phyloP scores from a whole-genome alignment of 1,140 invertebrate species.

The Pogonus chalceus region DNA sequence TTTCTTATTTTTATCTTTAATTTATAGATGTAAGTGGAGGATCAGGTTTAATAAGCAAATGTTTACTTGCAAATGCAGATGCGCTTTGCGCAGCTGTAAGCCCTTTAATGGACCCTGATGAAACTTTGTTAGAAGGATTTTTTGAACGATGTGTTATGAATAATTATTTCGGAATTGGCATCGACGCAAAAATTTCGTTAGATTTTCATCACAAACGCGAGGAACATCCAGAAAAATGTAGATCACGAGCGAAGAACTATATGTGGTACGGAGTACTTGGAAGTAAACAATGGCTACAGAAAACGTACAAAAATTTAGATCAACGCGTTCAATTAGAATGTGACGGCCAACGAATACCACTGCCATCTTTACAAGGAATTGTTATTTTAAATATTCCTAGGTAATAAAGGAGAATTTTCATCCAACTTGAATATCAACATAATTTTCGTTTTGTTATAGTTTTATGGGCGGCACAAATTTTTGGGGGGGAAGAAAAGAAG shows the following conservation, averaged over 20 bases:
- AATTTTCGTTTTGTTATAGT: slow-evolving; percentile 40
- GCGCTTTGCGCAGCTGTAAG: slow-evolving; percentile 89
- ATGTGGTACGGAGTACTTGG: slow-evolving; percentile 97
- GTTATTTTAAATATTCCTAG: slow-evolving; percentile 95
- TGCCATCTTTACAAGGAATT: slow-evolving; percentile 91
- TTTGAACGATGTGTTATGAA: slow-evolving; percentile 96
- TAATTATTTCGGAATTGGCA: slow-evolving; percentile 98
- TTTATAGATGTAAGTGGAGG: slow-evolving; percentile 49
- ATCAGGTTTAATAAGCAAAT: slow-evolving; percentile 78
- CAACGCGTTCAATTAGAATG: slow-evolving; percentile 89
- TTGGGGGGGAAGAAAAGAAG: slow-evolving; percentile 87
- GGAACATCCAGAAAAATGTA: slow-evolving; percentile 95
- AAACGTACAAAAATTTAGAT: slow-evolving; percentile 93
- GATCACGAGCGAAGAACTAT: slow-evolving; percentile 87
- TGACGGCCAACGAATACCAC: slow-evolving; percentile 81
- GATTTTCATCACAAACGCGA: slow-evolving; percentile 97
- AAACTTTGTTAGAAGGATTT: slow-evolving; percentile 82
- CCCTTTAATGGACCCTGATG: slow-evolving; percentile 84
- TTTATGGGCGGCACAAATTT: slow-evolving; percentile 99
- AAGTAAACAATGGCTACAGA: slow-evolving; percentile 80
- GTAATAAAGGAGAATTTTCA: slow-evolving; percentile 33
- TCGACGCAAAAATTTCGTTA: slow-evolving; percentile 95
- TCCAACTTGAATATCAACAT: neutral
- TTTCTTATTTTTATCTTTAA: slow-evolving; percentile 7
- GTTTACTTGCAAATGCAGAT: slow-evolving; percentile 90